phyloP scores from a whole-genome alignment of 2,888 invertebrate species.

The Gandaritis pyraliata region DNA sequence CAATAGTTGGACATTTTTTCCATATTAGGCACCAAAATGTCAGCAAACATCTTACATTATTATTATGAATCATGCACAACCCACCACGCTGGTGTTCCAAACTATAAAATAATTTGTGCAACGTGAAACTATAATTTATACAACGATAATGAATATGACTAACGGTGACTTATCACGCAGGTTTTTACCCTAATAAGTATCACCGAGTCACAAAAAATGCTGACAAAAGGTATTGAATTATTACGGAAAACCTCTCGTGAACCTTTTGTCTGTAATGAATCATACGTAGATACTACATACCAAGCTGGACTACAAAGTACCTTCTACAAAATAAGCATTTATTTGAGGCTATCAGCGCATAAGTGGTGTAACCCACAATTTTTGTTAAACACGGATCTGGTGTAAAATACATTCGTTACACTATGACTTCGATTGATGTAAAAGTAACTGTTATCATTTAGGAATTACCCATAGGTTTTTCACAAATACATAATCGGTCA shows the following conservation, averaged over 20 bases:
- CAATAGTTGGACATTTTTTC: too few relatives aligned
- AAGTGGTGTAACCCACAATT: too few relatives aligned
- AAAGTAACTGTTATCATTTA: not conserved
- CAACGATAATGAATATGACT: constrained; percentile 78
- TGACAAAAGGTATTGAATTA: constrained; percentile 69
- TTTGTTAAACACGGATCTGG: not conserved
- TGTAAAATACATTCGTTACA: too few relatives aligned
- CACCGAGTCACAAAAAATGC: constrained; percentile 60
- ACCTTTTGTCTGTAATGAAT: constrained; percentile 50
- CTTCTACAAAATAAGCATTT: constrained; percentile 11
- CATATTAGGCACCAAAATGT: too few relatives aligned
- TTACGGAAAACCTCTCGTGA: constrained; percentile 56
- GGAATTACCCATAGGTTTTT: not conserved
- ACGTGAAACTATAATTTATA: constrained; percentile 74
- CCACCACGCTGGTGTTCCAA: constrained; percentile 51
- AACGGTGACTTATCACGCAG: constrained; percentile 74
- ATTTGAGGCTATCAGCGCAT: too few relatives aligned
- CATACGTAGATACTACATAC: constrained; percentile 40
- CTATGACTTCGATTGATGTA: too few relatives aligned
- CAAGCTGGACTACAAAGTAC: constrained; percentile 16
- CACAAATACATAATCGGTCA: too few relatives aligned
- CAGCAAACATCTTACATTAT: too few relatives aligned
- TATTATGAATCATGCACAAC: constrained; percentile 66
- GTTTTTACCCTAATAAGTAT: constrained; percentile 73
- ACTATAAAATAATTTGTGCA: constrained; percentile 68